Base-by-base conservation (phyloP, 2,888 invertebrate genomes). In the Leucoma salicis region DNA sequence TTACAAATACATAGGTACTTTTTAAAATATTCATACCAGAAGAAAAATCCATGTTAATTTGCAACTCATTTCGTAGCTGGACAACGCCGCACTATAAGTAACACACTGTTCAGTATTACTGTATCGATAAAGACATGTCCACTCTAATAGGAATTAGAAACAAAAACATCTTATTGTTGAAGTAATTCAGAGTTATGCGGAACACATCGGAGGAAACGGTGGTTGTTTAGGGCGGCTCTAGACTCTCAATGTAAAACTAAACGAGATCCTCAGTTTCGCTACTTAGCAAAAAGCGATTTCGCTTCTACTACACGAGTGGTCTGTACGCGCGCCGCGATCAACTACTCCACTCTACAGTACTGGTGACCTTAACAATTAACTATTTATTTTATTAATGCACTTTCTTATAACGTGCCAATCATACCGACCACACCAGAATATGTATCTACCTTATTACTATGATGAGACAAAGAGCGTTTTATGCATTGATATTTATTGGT, bases 331-430 rank as follows among this genome's bases (percentile, higher is more conserved):
- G 82, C 82, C 66, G 75, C 74, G 74, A 53, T 68, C 75, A 70
- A 87, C 87, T 87, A 84, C 80, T 68, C 69, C 68, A 64, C 72
- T 70, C 75, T 69, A 70, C 70, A 71, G 66, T 69, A 70, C 74
- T 66, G 63, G 67, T 81, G 88, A 87, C 88, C 88, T 88, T 88
- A 82, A 78, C 82, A 82, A 87, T 87, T 86, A 87, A 81, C 66
- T 74, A 81, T 82, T 83, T 82, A 81, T 85, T 84, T 80, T 84
- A 87, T 82, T 83, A 84, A 82, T 85, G 81, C 84, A 88, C 87
- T 88, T 87, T 88, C 88, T 84, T 84, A 74, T 81, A 77, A 82
- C 80, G 79, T 72, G 57, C 53, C 49, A 49, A 53, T 58, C 64
- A 65, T 62, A 58, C 64, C 57, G 46, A 59, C 55, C 56, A 62